Conservation (phyloP, 2,113 vertebrate species). For the Oncorhynchus tshawytscha region DNA sequence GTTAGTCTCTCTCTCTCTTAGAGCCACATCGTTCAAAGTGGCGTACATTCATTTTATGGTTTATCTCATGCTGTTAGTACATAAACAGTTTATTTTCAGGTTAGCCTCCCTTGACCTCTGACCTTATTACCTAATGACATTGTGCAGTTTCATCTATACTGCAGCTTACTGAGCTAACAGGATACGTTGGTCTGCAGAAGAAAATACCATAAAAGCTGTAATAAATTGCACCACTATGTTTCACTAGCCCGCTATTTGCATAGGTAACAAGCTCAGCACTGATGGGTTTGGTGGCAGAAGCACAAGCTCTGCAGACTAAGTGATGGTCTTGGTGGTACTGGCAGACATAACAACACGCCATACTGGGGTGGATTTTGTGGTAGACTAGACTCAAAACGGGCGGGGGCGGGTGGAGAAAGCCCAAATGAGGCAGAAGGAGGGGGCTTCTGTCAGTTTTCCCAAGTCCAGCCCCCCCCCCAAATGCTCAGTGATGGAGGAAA, state of each 20-base stretch:
- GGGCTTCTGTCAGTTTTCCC: conserved; percentile 44
- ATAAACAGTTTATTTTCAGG: conserved; percentile 18
- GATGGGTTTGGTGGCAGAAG: background rate
- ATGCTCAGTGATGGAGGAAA: conserved; percentile 30
- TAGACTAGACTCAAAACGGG: background rate
- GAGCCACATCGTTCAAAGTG: background rate
- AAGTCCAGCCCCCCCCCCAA: conserved; percentile 21
- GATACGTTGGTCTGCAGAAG: background rate
- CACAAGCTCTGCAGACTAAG: too few relatives aligned
- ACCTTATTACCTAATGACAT: conserved; percentile 17
- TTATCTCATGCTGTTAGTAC: conserved; percentile 25
- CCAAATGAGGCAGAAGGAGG: conserved; percentile 4
- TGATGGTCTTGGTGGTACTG: background rate
- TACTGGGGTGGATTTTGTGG: background rate
- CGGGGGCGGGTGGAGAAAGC: conserved; percentile 21
- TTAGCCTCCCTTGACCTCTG: conserved; percentile 4
- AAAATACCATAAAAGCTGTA: too few relatives aligned
- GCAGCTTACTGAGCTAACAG: background rate
- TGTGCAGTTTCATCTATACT: conserved; percentile 28
- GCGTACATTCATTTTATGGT: background rate
- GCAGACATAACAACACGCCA: background rate
- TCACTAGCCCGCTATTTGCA: too few relatives aligned
- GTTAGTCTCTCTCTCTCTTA: background rate
- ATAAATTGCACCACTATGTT: too few relatives aligned
- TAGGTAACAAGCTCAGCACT: background rate